Conservation (phyloP, 2,888 invertebrate species). For the Mimachlamys varia region DNA sequence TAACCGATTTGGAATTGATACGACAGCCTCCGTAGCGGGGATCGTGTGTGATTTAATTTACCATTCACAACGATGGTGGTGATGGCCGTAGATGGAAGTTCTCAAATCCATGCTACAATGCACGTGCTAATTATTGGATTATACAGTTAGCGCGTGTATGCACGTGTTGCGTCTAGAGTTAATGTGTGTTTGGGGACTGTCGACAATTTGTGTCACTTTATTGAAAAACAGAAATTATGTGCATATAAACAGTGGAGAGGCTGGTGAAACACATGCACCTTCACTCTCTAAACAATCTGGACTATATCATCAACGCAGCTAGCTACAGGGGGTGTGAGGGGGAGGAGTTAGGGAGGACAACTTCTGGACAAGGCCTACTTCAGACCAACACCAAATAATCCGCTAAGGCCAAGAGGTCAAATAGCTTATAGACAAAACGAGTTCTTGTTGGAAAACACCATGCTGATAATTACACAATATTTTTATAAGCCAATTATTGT, state of each 20-base stretch:
- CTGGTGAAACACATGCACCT: neutral
- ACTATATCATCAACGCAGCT: neutral
- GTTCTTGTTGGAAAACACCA: too few relatives aligned
- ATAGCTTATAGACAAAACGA: too few relatives aligned
- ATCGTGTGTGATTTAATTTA: neutral
- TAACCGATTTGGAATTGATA: conserved; percentile 31
- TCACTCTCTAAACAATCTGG: conserved; percentile 15
- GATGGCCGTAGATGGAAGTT: neutral
- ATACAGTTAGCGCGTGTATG: neutral
- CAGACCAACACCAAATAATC: too few relatives aligned
- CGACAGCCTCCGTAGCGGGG: conserved; percentile 1
- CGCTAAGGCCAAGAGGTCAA: too few relatives aligned
- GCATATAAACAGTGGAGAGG: neutral
- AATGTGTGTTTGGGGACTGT: conserved; percentile 5
- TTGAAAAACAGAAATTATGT: neutral
- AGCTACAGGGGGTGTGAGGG: neutral
- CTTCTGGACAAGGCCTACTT: too few relatives aligned
- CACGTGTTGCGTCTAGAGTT: neutral
- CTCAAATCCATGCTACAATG: neutral
- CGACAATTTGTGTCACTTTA: conserved; percentile 7
- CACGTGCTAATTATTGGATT: conserved; percentile 28
- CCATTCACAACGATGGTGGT: neutral
- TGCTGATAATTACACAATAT: too few relatives aligned
- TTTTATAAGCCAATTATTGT: too few relatives aligned
- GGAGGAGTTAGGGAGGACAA: too few relatives aligned